Percentiles rank a stretch among this genome's conserved stretches.
Evolutionary conservation across 2,797 vertebrate species (phyloP).

Genomic region (Ptychobarbus kaznakovi): DNA sequence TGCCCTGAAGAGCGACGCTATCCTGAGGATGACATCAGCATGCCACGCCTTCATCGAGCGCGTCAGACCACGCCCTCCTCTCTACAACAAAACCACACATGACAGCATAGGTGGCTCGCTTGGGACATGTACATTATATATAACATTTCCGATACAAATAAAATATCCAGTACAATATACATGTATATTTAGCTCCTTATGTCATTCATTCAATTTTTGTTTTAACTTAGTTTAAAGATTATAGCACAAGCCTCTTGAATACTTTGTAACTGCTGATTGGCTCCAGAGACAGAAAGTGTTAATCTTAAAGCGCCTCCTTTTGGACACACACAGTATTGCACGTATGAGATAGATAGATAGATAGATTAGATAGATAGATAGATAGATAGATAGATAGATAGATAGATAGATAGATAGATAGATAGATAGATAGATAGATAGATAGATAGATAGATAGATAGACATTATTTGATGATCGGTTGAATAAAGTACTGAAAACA

Average conservation of each 20-base stretch:
- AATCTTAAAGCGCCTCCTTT: conserved; percentile 6
- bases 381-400: not conserved
- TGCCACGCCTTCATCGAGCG: conserved; percentile 7
- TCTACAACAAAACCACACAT: not conserved
- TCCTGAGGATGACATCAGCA: conserved; percentile 23
- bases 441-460: not conserved
- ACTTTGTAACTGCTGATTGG: not conserved
- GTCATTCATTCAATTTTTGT: not conserved
- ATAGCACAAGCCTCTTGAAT: not conserved
- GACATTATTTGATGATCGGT: too few species aligned
- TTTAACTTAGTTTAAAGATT: not conserved
- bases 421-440: not conserved
- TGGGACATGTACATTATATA: not conserved
- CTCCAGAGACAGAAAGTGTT: not conserved
- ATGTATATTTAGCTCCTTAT: not conserved
- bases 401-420: too few species aligned
- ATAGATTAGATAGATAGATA: too few species aligned
- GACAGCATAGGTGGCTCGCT: not conserved
- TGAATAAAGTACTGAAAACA: too few species aligned
- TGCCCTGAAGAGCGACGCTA: not conserved
- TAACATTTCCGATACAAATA: not conserved
- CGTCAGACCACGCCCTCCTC: conserved; percentile 45
- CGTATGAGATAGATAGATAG: not conserved
- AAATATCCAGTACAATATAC: not conserved
- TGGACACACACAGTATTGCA: not conserved